phyloP scores from a whole-genome alignment of 2,888 invertebrate genomes.

The Ceriagrion tenellum region DNA sequence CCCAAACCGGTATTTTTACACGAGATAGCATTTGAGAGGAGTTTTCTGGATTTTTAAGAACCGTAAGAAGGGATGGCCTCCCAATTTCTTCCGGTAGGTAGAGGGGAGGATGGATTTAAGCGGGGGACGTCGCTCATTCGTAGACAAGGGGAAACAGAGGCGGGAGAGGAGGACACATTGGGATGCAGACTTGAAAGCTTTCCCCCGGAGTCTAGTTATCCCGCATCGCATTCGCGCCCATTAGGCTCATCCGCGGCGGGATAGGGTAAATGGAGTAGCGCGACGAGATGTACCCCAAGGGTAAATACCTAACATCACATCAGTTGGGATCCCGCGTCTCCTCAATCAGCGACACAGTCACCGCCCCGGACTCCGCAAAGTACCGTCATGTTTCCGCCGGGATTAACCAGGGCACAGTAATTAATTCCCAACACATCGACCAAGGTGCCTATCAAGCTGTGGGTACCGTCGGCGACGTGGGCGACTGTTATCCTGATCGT shows the following conservation, averaged over 20 bases:
- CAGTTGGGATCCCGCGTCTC: neutral
- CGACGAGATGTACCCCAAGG: neutral
- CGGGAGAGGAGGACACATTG: neutral
- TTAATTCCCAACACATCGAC: neutral
- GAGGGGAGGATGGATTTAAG: too few species aligned
- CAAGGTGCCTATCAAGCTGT: too few species aligned
- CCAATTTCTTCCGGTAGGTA: too few species aligned
- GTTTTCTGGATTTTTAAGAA: too few species aligned
- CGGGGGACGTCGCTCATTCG: neutral
- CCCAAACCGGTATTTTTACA: too few species aligned
- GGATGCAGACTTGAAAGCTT: neutral
- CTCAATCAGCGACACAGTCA: neutral
- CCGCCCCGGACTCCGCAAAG: neutral
- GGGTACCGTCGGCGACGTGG: too few species aligned
- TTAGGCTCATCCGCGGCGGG: too few species aligned
- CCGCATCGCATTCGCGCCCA: too few species aligned
- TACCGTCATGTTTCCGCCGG: neutral
- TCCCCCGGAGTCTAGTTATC: too few species aligned
- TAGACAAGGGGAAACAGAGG: neutral
- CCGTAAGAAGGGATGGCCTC: too few species aligned
- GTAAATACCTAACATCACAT: neutral
- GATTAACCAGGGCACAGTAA: neutral
- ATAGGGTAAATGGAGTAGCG: neutral
- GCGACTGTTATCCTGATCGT: too few species aligned
- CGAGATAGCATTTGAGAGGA: too few species aligned